Base-by-base conservation (phyloP, 1,140 invertebrate species). In the Drosophila albomicans region DNA sequence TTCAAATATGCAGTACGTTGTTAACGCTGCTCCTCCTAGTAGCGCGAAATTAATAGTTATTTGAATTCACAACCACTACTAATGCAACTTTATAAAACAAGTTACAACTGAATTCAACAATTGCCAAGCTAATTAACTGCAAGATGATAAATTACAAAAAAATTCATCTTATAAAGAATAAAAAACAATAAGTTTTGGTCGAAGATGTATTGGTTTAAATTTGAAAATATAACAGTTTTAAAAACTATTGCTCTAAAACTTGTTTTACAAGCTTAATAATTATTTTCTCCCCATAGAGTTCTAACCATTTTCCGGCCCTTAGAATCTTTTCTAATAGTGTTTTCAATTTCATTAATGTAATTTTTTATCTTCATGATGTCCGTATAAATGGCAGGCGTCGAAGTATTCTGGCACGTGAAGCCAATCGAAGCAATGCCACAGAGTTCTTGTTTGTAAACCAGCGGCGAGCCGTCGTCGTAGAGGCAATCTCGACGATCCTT, bases 391-490 rank as follows among this genome's bases (percentile, higher is more conserved):
- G 74, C 68, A 0, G 77, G 74, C 4, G 13, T 32, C 0, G 52
- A 8, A 3, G 74, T 64, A 8, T 79, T 46, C n/a, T n/a, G 49
- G 8, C 77, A 79, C 1, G 6, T 46, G 5, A 69, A 51, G 13
- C 77, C 77, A 6, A 38, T 3, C 1, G 77, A 81, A 2, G 70
- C 79, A 6, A 81, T 15, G 10, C 61, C 79, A 25, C 68, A 62
- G 7, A 79, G 64, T 11, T 65, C 8, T 4, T 61, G 65, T 6
- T 59, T 49, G 13, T 38, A 73, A 1, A 64, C 46, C 3, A 81
- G n/a, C 0, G 79, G 79, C 0, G 54, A 56, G 5, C 77, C 79
- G 0, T 51, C 61, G 28, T 81, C 79, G n/a, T 73, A 77, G 16
- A 46, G 59, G 28, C 79, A 81, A 5, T 72, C n/a, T 0, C 2